Percentiles rank a stretch among this genome's conserved stretches.
phyloP scores from a whole-genome alignment of 1,140 invertebrate species.

The Euura lappo region DNA sequence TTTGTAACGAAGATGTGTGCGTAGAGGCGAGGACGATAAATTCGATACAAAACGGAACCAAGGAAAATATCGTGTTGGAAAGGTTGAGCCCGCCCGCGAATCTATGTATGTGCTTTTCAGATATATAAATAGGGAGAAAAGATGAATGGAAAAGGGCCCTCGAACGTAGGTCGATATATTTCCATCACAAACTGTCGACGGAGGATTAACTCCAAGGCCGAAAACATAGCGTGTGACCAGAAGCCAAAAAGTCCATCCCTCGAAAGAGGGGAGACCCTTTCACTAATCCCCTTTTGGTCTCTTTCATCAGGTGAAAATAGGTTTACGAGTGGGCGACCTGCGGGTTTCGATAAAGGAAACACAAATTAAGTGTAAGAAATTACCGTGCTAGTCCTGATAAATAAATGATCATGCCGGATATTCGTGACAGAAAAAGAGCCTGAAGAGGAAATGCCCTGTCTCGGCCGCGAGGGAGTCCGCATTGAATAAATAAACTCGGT shows the following conservation, averaged over 20 bases:
- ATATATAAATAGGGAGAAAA: constrained; percentile 4
- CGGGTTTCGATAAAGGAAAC: no score
- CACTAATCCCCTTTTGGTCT: no score
- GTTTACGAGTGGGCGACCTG: no score
- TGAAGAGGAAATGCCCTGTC: not conserved
- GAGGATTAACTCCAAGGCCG: not conserved
- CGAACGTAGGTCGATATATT: not conserved
- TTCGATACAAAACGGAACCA: not conserved
- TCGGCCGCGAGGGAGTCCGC: not conserved
- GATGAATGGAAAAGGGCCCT: not conserved
- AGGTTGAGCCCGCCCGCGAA: not conserved
- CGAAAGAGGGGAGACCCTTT: no score
- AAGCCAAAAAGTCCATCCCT: not conserved
- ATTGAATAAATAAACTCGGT: not conserved
- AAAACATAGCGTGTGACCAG: not conserved
- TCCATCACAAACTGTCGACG: not conserved
- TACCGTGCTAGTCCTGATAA: no score
- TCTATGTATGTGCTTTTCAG: constrained; percentile 5
- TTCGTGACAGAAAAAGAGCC: not conserved
- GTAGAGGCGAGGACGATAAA: not conserved
- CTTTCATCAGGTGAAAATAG: no score
- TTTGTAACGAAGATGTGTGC: constrained; percentile 7
- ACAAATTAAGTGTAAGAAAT: no score
- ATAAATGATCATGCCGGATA: no score
- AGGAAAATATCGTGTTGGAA: no score